Conservation (phyloP, 2,797 vertebrate genomes). For the Setipinna tenuifilis region DNA sequence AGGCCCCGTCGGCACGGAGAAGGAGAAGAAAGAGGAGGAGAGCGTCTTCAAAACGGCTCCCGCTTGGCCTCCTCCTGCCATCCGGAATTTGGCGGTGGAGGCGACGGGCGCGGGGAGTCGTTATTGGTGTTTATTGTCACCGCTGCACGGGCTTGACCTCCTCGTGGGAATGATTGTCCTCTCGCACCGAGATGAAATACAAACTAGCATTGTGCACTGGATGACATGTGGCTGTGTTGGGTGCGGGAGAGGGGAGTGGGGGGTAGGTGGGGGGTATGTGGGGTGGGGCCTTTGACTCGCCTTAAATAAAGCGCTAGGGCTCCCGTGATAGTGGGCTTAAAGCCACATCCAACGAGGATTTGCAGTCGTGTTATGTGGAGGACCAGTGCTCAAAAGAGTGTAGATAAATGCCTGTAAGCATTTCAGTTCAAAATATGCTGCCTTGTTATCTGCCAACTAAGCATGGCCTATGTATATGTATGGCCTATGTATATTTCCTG, state of each 20-base stretch:
- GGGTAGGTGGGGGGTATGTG: not conserved
- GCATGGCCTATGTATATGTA: not conserved
- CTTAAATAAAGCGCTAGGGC: not conserved
- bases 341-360: not conserved
- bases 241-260: not conserved
- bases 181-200: not conserved
- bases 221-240: not conserved
- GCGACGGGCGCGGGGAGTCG: not conserved
- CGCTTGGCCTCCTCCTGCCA: not conserved
- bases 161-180: constrained; percentile 16
- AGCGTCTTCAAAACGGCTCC: constrained; percentile 17
- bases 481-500: not conserved
- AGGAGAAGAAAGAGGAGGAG: not conserved
- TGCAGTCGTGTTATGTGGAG: not conserved
- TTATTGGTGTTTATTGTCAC: constrained; percentile 13
- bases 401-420: not conserved
- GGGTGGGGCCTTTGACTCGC: not conserved
- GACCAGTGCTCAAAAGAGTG: not conserved
- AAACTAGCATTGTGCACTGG: not conserved
- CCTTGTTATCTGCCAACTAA: not conserved
- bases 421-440: constrained; percentile 2
- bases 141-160: not conserved
- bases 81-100: not conserved
- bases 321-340: not conserved
- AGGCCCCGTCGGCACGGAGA: not conserved